A percentile compares a stretch with the other conserved stretches of the same genome.
Conservation (phyloP, 2,888 invertebrate species). For the Heliconius sara region DNA sequence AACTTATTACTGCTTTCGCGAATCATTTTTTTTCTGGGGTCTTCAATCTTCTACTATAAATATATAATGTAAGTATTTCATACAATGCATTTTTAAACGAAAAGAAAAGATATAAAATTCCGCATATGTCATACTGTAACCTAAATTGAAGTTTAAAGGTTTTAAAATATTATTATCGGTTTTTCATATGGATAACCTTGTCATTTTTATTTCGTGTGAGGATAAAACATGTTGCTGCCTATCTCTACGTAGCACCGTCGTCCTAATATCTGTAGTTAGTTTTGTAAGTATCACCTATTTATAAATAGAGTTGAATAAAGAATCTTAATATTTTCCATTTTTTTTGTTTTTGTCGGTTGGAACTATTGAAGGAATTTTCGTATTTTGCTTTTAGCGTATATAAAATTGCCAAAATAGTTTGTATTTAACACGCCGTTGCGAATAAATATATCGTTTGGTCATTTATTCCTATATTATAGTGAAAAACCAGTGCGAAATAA, state of each 20-base stretch:
- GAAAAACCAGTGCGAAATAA: too few relatives aligned
- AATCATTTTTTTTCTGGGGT: too few relatives aligned
- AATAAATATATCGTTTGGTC: too few relatives aligned
- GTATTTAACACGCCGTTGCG: too few relatives aligned
- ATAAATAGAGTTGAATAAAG: too few relatives aligned
- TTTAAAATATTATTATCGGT: not conserved
- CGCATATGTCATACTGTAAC: not conserved
- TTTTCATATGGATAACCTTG: slow-evolving; percentile 50
- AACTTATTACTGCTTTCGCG: too few relatives aligned
- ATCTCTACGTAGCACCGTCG: slow-evolving; percentile 53
- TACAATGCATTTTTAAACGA: not conserved
- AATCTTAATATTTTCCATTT: too few relatives aligned
- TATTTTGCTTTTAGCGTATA: too few relatives aligned
- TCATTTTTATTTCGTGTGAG: slow-evolving; percentile 51
- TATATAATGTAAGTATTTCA: not conserved
- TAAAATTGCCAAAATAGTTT: too few relatives aligned
- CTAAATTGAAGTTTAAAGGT: not conserved
- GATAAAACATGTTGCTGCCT: slow-evolving; percentile 56
- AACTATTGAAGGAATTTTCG: too few relatives aligned
- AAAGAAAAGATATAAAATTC: not conserved
- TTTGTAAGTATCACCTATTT: slow-evolving; percentile 56
- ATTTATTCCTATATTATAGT: too few relatives aligned
- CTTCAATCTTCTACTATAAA: not conserved
- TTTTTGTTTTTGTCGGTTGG: too few relatives aligned
- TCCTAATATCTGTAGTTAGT: slow-evolving; percentile 62